phyloP scores from a whole-genome alignment of 1,140 invertebrate genomes.

The Anoplophora glabripennis region DNA sequence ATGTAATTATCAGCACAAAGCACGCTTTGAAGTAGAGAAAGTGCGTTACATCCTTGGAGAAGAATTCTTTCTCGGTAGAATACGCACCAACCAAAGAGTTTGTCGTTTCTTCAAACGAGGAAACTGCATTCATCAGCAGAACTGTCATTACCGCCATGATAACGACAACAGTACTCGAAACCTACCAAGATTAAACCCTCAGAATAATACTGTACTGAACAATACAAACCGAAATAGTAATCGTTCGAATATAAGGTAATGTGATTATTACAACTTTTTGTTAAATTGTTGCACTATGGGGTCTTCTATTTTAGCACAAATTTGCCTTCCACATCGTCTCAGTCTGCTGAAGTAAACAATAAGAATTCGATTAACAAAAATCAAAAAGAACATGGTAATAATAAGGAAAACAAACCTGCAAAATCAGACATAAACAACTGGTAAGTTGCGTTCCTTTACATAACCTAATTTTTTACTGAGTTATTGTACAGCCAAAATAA shows the following conservation, averaged over 20 bases:
- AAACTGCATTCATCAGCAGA: constrained; percentile 28
- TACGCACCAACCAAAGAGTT: constrained; percentile 18
- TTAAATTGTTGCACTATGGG: neutral
- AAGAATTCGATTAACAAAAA: constrained; percentile 1
- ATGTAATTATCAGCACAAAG: constrained; percentile 23
- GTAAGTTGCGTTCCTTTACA: neutral
- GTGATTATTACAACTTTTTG: constrained; percentile 2
- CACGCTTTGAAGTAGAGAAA: constrained; percentile 20
- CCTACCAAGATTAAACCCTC: constrained; percentile 5
- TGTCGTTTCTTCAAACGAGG: constrained; percentile 28
- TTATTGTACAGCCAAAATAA: neutral
- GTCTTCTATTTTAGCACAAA: constrained; percentile 22
- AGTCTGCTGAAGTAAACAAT: neutral
- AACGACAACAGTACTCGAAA: constrained; percentile 23
- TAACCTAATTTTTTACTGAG: too few relatives aligned
- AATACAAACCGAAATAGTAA: neutral
- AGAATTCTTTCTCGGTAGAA: constrained; percentile 22
- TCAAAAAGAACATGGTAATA: neutral
- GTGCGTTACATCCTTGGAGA: constrained; percentile 17
- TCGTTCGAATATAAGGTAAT: constrained; percentile 9
- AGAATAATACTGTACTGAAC: constrained; percentile 2
- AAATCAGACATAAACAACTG: neutral
- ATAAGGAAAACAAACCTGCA: neutral
- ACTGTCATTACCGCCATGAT: constrained; percentile 34
- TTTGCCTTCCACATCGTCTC: constrained; percentile 26